Conservation (phyloP, 2,888 invertebrate genomes). For the Drosophila pullipes region DNA sequence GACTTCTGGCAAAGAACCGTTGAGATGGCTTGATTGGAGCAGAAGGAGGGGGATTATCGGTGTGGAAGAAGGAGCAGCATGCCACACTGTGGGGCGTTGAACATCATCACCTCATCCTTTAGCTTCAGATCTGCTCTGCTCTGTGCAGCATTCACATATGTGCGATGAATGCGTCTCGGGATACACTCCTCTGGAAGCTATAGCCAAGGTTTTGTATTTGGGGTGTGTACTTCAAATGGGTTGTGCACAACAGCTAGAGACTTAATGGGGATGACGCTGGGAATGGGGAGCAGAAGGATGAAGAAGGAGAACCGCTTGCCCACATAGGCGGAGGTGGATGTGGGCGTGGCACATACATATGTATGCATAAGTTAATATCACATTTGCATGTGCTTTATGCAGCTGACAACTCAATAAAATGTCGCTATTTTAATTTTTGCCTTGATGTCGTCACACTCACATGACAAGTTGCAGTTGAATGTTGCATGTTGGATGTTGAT, state of each 20-base stretch:
- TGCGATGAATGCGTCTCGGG: conserved; percentile 33
- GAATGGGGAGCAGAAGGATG: not conserved
- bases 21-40: not conserved
- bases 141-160: conserved; percentile 30
- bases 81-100: conserved; percentile 65
- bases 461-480: conserved; percentile 52
- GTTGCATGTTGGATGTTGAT: conserved; percentile 59
- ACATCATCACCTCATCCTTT: conserved; percentile 77
- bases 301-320: not conserved
- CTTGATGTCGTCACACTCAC: conserved; percentile 67
- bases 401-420: conserved; percentile 80
- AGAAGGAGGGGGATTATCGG: not conserved
- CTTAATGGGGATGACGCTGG: conserved; percentile 26
- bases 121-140: conserved; percentile 5
- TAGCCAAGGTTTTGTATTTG: conserved; percentile 45
- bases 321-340: conserved; percentile 34
- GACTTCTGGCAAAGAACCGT: conserved; percentile 59
- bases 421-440: conserved; percentile 71
- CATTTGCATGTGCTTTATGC: conserved; percentile 64
- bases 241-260: conserved; percentile 24
- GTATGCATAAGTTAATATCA: conserved; percentile 13
- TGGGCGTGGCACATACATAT: conserved; percentile 53
- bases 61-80: conserved; percentile 5
- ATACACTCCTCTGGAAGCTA: conserved; percentile 10
- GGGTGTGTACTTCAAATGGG: conserved; percentile 65